Conservation (phyloP, 2,113 vertebrate genomes). For the Glaucidium brasilianum region DNA sequence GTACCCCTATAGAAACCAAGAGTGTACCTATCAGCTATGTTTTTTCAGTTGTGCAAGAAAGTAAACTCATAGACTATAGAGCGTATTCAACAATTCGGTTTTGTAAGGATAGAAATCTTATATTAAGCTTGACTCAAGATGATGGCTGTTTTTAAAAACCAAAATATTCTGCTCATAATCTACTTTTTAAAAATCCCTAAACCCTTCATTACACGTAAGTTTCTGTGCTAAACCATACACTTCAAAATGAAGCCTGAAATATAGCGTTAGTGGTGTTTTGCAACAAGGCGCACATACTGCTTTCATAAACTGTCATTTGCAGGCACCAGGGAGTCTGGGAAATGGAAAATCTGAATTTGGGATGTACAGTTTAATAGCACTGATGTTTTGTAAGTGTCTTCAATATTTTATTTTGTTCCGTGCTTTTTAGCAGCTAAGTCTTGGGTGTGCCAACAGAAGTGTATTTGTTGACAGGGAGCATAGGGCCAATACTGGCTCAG, state of each 20-base stretch:
- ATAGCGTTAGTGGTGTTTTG: background rate
- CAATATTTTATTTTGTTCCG: background rate
- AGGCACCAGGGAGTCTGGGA: background rate
- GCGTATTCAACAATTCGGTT: background rate
- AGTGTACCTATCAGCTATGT: fast-evolving
- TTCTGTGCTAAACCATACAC: background rate
- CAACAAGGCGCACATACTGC: background rate
- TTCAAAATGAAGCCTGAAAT: background rate
- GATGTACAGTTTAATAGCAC: background rate
- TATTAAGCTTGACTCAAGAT: background rate
- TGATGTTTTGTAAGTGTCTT: background rate
- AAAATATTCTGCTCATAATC: background rate
- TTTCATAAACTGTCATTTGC: background rate
- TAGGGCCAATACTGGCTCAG: background rate
- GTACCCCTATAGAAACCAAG: background rate
- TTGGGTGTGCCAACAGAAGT: background rate
- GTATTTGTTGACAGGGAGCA: background rate
- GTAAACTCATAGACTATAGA: background rate
- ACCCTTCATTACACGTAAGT: background rate
- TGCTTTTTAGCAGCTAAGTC: background rate
- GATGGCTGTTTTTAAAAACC: background rate
- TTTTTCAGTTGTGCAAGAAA: background rate
- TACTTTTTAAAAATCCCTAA: background rate
- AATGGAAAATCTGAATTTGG: background rate
- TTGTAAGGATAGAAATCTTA: background rate